Percentiles rank a stretch among this genome's conserved stretches.
Conservation (phyloP, 2,797 vertebrate genomes). For the Malacoraja senta region DNA sequence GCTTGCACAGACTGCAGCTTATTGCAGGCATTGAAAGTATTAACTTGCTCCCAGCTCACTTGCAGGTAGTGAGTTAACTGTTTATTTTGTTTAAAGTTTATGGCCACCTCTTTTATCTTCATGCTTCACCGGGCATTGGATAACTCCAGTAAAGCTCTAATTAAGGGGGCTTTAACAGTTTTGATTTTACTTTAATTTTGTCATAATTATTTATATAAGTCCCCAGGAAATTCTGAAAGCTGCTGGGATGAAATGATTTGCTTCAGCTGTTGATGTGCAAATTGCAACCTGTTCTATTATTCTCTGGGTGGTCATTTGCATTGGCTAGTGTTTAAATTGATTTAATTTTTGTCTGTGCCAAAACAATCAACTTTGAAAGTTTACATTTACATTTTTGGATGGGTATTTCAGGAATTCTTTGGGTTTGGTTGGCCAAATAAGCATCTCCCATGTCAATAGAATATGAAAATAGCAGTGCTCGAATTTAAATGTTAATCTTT, state of each 20-base stretch:
- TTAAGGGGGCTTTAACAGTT: neutral
- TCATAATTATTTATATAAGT: neutral
- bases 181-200: neutral
- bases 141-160: neutral
- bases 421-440: too few relatives aligned
- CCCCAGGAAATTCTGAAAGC: neutral
- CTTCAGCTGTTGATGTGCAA: neutral
- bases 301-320: neutral
- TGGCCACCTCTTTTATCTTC: neutral
- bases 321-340: neutral
- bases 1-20: neutral
- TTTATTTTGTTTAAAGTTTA: neutral
- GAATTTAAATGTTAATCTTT: neutral
- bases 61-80: neutral
- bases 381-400: neutral
- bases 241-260: neutral
- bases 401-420: neutral
- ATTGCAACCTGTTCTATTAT: neutral
- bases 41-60: neutral
- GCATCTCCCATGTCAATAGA: too few relatives aligned
- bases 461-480: neutral
- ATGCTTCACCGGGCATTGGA: neutral
- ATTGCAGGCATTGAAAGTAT: neutral
- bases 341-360: neutral
- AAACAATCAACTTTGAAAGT: neutral